A percentile compares a stretch with the other conserved stretches of the same genome.
Evolutionary conservation across 2,888 invertebrate genomes (phyloP).

Genomic region (Phasia obesa): DNA sequence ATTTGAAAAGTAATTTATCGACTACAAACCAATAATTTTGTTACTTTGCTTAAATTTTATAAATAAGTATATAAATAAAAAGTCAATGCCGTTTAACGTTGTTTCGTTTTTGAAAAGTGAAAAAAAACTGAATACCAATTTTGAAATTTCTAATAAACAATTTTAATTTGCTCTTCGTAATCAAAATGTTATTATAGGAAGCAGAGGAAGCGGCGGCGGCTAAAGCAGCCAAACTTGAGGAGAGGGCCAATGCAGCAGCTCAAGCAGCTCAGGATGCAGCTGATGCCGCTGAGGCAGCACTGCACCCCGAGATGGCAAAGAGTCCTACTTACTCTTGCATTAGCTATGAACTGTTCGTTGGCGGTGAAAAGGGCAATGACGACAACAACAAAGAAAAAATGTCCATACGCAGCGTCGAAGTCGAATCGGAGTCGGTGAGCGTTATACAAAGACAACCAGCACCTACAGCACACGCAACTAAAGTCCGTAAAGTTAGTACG

Average conservation of each 20-base stretch:
- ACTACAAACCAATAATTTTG: conserved; percentile 45
- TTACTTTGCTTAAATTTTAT: conserved; percentile 57
- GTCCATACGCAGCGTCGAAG: conserved; percentile 94
- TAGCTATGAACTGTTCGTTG: conserved; percentile 95
- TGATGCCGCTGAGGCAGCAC: conserved; percentile 83
- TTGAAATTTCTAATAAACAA: conserved; percentile 10
- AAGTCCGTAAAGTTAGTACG: conserved; percentile 96
- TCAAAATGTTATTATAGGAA: conserved; percentile 85
- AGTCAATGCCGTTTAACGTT: conserved; percentile 59
- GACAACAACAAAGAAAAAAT: conserved; percentile 95
- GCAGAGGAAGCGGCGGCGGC: conserved; percentile 91
- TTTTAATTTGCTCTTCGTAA: conserved; percentile 58
- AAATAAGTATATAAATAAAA: not conserved
- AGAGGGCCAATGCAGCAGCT: conserved; percentile 86
- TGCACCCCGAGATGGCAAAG: conserved; percentile 88
- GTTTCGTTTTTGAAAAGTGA: conserved; percentile 45
- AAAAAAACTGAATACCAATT: not conserved
- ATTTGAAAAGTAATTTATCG: conserved; percentile 50
- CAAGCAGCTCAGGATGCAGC: conserved; percentile 84
- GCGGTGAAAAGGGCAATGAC: conserved; percentile 93
- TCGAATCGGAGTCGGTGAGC: conserved; percentile 95
- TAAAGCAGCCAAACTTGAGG: conserved; percentile 83
- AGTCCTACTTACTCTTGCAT: conserved; percentile 96
- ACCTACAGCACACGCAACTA: conserved; percentile 84
- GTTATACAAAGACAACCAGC: conserved; percentile 86